A percentile compares a stretch with the other conserved stretches of the same genome.
These are phyloP conservation scores for Hedya salicella DNA, from an alignment of 2,888 invertebrate genomes.

Conservation along the genomic window DNA sequence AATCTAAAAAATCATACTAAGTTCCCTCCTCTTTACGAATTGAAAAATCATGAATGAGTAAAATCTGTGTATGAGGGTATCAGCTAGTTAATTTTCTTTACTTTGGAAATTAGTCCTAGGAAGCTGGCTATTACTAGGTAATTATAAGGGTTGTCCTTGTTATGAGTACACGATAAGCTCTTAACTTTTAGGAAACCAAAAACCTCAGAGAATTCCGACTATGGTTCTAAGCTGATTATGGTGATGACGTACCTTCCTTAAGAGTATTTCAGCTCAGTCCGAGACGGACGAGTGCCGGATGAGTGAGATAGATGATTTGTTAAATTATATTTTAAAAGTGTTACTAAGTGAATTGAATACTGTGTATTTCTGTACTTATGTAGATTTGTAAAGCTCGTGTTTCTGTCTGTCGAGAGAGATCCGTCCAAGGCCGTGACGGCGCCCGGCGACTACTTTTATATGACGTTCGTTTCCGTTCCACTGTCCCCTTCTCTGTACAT, in stretches of 20 bases:
- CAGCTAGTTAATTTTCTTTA: too few species aligned
- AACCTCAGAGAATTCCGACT: too few species aligned
- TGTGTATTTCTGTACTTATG: slow-evolving; percentile 37
- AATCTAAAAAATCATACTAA: too few species aligned
- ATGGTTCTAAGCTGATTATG: too few species aligned
- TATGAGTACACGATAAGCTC: too few species aligned
- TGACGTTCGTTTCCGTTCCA: background rate
- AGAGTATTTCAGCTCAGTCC: background rate
- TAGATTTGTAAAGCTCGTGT: slow-evolving; percentile 30
- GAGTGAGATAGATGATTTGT: slow-evolving; percentile 35
- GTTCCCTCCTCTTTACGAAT: too few species aligned
- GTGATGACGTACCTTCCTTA: background rate
- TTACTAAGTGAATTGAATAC: slow-evolving; percentile 38
- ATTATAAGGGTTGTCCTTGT: too few species aligned
- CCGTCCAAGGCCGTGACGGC: slow-evolving; percentile 65
- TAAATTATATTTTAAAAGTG: slow-evolving; percentile 30
- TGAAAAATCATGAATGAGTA: too few species aligned
- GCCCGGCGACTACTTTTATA: slow-evolving; percentile 37
- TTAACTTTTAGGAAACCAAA: too few species aligned
- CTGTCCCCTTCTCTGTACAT: slow-evolving; percentile 3
- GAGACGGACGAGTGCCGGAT: background rate
- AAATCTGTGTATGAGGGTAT: too few species aligned
- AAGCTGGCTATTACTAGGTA: too few species aligned
- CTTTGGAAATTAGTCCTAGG: too few species aligned
- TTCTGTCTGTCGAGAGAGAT: slow-evolving; percentile 62